Conservation (phyloP, 2,797 vertebrate genomes). For the Molothrus ater region DNA sequence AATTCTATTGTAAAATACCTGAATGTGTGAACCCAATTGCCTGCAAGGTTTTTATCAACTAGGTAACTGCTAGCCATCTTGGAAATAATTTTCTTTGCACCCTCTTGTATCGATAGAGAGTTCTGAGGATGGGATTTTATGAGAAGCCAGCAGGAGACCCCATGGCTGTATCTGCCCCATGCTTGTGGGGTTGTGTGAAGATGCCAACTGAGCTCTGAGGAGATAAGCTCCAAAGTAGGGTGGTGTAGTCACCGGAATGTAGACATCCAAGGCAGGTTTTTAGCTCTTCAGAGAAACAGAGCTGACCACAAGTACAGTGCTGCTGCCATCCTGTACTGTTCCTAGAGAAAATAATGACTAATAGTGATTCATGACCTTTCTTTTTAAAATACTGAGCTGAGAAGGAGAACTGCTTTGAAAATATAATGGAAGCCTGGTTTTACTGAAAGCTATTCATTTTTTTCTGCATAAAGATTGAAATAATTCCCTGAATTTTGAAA, state of each 20-base stretch:
- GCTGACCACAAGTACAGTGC: neutral
- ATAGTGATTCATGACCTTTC: neutral
- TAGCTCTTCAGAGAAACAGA: neutral
- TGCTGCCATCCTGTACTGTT: neutral
- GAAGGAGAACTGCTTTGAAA: neutral
- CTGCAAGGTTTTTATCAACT: neutral
- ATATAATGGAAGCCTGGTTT: neutral
- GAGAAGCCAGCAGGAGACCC: neutral
- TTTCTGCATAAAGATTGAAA: neutral
- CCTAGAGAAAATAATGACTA: neutral
- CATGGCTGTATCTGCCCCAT: neutral
- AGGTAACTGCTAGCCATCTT: neutral
- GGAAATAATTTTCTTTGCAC: neutral
- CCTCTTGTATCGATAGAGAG: neutral
- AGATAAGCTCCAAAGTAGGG: neutral
- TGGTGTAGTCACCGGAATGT: neutral
- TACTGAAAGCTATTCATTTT: neutral
- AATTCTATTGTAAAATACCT: neutral
- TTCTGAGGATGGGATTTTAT: neutral
- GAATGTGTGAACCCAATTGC: neutral
- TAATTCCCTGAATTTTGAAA: neutral
- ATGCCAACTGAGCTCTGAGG: neutral
- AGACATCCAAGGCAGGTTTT: neutral
- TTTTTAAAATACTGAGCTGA: neutral
- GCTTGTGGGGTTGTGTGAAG: neutral